Evolutionary conservation across 2,888 invertebrate species (phyloP), one percentile per base, ranked within the genome.

Genomic region (Nycteola revayana): DNA sequence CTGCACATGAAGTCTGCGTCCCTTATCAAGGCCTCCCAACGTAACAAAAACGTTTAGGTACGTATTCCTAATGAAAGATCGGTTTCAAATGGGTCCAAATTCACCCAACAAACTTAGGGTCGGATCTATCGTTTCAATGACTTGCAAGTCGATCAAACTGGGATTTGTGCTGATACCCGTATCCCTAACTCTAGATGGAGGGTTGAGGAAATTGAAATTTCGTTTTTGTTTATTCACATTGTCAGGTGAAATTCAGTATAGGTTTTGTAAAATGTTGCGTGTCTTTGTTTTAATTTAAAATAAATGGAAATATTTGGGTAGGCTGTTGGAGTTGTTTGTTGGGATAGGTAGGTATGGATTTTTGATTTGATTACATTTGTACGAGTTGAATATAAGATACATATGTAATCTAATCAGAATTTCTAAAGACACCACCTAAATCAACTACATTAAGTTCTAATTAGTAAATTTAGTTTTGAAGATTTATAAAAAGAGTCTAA

Each of bases 61-160:
- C 14, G 14, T 3, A 14, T 30, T n/a, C 25, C 22, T 62, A 66
- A 66, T 62, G 56, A 60, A 63, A 57, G 60, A 54, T 49, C 49
- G 42, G 39, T 27, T 35, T 55, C 51, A 49, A 56, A 64, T 63
- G 63, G 60, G 60, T 51, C 51, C 60, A 46, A 66, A 71, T 72
- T 69, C 75, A 67, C 68, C 63, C 65, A 56, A 52, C 59, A 67
- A 71, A 48, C 70, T 71, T 66, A 65, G 70, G 66, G 64, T 65
- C 5, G 14, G 5, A 14, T 2, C 14, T 14, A 66, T 65, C 63
- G 64, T 29, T 40, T 38, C 37, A 43, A 45, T 51, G 48, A 60
- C 64, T 69, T 53, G 68, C 66, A 73, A 75, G 70, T 82, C 84
- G 81, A 82, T 84, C 83, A 80, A 79, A 83, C 68, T 70, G 68